Conservation (phyloP, 2,888 invertebrate species). For the Bellardia bayeri region DNA sequence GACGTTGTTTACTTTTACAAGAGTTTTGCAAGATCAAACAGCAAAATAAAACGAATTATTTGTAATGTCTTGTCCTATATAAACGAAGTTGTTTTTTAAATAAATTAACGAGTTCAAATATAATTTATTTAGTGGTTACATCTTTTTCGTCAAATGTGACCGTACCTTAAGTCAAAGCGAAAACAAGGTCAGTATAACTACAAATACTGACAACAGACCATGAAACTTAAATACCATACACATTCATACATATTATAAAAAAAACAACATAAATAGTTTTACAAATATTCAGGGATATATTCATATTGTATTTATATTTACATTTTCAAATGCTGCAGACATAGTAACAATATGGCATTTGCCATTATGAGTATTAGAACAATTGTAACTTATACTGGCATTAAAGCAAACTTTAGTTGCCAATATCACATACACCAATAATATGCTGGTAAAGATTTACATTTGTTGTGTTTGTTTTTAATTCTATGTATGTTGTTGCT, state of each 20-base stretch:
- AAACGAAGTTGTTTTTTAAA: no score
- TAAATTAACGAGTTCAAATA: no score
- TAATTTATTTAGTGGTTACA: no score
- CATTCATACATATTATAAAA: neutral
- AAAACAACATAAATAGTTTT: neutral
- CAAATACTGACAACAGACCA: neutral
- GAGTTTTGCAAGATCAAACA: no score
- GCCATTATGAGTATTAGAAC: neutral
- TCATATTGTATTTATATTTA: neutral
- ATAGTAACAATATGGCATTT: neutral
- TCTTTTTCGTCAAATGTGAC: no score
- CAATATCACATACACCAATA: slow-evolving; percentile 13
- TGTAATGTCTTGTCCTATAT: no score
- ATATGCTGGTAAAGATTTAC: neutral
- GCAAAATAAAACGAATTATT: no score
- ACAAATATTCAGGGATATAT: slow-evolving; percentile 22
- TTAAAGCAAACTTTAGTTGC: slow-evolving; percentile 9
- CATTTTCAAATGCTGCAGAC: neutral
- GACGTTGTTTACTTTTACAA: no score
- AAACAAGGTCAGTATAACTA: slow-evolving; percentile 14
- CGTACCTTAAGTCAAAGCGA: neutral
- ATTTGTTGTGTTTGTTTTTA: neutral
- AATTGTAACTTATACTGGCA: slow-evolving; percentile 13
- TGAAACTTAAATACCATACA: slow-evolving; percentile 1
- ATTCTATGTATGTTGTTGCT: neutral